phyloP scores from a whole-genome alignment of 2,113 vertebrate genomes.

The Thamnaconus septentrionalis region DNA sequence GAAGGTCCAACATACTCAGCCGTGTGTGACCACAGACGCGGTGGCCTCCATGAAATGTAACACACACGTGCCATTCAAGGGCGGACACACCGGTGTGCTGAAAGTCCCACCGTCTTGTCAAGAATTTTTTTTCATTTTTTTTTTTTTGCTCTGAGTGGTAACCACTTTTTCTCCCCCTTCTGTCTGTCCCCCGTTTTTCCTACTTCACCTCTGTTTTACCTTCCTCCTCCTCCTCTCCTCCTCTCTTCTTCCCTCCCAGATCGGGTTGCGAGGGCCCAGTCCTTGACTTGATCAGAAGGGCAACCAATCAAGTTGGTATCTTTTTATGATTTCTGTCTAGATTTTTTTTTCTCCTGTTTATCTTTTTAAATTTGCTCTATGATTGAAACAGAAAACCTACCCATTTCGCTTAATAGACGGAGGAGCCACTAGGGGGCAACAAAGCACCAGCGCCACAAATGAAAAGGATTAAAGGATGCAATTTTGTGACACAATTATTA shows the following conservation, averaged over 20 bases:
- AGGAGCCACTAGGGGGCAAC: slow-evolving; percentile 42
- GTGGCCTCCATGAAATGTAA: slow-evolving; percentile 16
- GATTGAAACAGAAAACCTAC: too few species aligned
- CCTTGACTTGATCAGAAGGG: slow-evolving; percentile 76
- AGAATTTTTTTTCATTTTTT: slow-evolving; percentile 2
- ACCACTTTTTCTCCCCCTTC: slow-evolving; percentile 46
- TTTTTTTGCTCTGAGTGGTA: slow-evolving; percentile 59
- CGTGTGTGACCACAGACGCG: neutral
- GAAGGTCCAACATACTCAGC: slow-evolving; percentile 1
- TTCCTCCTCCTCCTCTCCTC: slow-evolving; percentile 9
- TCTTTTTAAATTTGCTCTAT: neutral
- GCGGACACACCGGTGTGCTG: neutral
- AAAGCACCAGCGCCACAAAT: slow-evolving; percentile 1
- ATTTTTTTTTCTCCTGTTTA: slow-evolving; percentile 16
- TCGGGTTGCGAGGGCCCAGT: slow-evolving; percentile 74
- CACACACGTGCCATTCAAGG: neutral
- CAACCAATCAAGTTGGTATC: slow-evolving; percentile 71
- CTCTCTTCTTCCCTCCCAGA: slow-evolving; percentile 70
- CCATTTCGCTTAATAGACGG: too few species aligned
- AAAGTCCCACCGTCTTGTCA: slow-evolving; percentile 30
- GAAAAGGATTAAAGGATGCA: too few species aligned
- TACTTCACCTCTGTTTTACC: slow-evolving; percentile 22
- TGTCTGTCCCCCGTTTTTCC: slow-evolving; percentile 24
- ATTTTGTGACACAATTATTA: too few species aligned
- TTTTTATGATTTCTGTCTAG: slow-evolving; percentile 32